Percentiles rank a stretch among this genome's conserved stretches.
These are phyloP conservation scores for Sturnus vulgaris DNA, from an alignment of 2,113 vertebrate species.

Conservation along the genomic window DNA sequence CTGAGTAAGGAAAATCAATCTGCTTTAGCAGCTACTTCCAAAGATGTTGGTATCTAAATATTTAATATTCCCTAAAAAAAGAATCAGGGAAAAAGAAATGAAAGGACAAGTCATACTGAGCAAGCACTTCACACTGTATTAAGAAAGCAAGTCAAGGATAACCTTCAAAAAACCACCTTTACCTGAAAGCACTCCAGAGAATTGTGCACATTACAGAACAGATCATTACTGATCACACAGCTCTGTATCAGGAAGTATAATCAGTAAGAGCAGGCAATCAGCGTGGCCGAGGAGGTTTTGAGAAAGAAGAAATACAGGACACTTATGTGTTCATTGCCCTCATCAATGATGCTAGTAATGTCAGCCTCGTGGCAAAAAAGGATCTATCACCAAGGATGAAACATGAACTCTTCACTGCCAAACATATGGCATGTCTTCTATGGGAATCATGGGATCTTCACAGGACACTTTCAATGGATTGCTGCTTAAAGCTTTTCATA, in stretches of 20 bases:
- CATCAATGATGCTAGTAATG: not conserved
- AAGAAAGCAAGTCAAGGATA: not conserved
- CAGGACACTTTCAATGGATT: not conserved
- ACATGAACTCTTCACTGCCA: not conserved
- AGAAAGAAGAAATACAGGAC: not conserved
- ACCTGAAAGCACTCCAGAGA: not conserved
- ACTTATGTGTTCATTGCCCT: accelerated
- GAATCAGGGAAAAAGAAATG: not conserved
- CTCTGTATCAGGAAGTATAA: not conserved
- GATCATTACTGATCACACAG: not conserved
- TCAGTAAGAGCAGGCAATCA: not conserved
- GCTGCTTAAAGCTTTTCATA: not conserved
- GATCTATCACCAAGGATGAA: not conserved
- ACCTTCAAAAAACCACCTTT: not conserved
- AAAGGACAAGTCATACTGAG: not conserved
- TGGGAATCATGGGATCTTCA: not conserved
- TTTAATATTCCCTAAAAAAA: not conserved
- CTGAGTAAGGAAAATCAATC: not conserved
- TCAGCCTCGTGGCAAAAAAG: not conserved
- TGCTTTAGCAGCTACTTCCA: constrained; percentile 4
- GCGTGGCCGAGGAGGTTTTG: not conserved
- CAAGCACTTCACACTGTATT: not conserved
- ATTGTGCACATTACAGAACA: not conserved
- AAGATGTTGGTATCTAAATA: constrained; percentile 25
- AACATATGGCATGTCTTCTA: not conserved